These are phyloP conservation scores for Galerucella calmariensis DNA, from an alignment of 2,888 invertebrate species.

Conservation along the genomic window DNA sequence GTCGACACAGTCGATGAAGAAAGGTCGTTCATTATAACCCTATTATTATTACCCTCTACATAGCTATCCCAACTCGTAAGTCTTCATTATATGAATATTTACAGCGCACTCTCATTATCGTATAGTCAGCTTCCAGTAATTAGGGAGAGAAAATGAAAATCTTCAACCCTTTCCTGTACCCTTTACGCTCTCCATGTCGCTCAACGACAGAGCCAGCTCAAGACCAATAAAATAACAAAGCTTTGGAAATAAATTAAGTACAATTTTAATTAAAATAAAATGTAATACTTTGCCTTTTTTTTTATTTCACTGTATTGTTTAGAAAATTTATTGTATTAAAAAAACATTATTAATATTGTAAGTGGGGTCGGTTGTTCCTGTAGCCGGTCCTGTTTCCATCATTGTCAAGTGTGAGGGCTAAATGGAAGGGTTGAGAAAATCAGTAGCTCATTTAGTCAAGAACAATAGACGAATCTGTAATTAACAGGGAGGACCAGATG, in stretches of 20 bases:
- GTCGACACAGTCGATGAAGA: neutral
- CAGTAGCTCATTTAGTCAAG: constrained; percentile 44
- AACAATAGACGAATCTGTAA: constrained; percentile 42
- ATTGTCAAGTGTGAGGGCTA: constrained; percentile 31
- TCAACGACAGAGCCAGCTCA: neutral
- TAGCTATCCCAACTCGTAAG: constrained; percentile 27
- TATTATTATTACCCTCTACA: constrained; percentile 30
- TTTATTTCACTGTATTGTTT: no score
- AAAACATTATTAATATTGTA: no score
- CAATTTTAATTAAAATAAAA: neutral
- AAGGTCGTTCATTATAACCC: constrained; percentile 28
- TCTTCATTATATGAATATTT: constrained; percentile 45
- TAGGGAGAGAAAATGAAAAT: constrained; percentile 45
- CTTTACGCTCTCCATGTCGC: constrained; percentile 20
- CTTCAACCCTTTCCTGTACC: constrained; percentile 36
- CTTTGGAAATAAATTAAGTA: neutral
- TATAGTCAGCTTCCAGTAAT: constrained; percentile 41
- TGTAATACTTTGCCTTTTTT: no score
- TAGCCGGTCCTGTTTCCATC: neutral
- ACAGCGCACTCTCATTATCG: constrained; percentile 42
- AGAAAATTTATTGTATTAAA: neutral
- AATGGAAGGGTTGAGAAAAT: constrained; percentile 40
- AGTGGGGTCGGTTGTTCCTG: neutral
- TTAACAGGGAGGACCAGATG: constrained; percentile 37
- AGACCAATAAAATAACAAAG: neutral